Evolutionary conservation across 2,888 invertebrate genomes (phyloP), one percentile per base, ranked within the genome.

Genomic region (Lapara coniferarum): DNA sequence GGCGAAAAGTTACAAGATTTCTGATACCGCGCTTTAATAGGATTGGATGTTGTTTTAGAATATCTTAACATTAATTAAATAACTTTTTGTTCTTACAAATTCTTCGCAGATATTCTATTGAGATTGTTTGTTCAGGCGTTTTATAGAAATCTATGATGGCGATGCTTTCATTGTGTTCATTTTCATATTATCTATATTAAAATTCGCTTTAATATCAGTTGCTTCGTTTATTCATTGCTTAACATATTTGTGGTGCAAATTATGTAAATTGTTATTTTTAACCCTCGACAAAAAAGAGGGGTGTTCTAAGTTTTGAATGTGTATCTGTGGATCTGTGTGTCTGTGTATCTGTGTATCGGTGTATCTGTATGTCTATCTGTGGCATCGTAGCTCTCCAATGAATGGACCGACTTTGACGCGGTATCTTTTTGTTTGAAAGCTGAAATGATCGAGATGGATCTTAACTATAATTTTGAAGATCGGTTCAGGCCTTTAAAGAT

Each of bases 1-100:
- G 86, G 86, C 87, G 85, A 87, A 86, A 90, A 90, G 89, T 89
- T 89, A 88, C 88, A 87, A 89, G 87, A 88, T 89, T 87, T 81
- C 85, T 86, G 87, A 88, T 89, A 88, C 85, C 81, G 75, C 81
- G 79, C 84, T 85, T 88, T 89, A 89, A 90, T 89, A 85, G 88
- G 89, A 89, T 90, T 87, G 83, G 83, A 84, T 88, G 87, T 87
- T 88, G 86, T 86, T 87, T 85, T 76, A 77, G 85, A 85, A 86
- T 87, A 84, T 85, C 85, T 90, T 87, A 80, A 82, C 86, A 89
- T 90, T 89, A 89, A 89, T 89, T 88, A 88, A 85, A 85, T 81
- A 85, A 86, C 81, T 86, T 87, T 81, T 79, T 57, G 56, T 69
- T 67, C 52, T 63, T 80, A 77, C 78, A 78, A 83, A 83, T 81